Evolutionary conservation across 2,113 vertebrate genomes (phyloP).

Genomic region (Ellobius talpinus): DNA sequence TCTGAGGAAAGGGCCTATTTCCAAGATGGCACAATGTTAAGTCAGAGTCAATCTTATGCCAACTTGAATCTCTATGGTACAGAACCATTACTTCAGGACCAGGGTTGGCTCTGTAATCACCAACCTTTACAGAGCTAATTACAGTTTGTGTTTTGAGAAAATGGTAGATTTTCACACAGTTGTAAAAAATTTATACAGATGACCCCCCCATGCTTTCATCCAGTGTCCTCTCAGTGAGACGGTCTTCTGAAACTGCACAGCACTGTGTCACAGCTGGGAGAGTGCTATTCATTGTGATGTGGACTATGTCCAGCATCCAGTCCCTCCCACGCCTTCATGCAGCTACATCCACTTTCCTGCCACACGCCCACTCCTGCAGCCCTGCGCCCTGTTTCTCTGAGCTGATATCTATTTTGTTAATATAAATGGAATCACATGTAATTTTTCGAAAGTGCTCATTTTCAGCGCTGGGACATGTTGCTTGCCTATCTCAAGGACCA

Average conservation of each 20-base stretch:
- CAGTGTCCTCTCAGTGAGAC: neutral
- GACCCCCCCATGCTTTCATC: neutral
- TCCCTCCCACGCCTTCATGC: neutral
- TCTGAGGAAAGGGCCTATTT: neutral
- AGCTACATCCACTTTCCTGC: neutral
- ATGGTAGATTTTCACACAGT: neutral
- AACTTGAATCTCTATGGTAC: neutral
- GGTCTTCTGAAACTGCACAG: neutral
- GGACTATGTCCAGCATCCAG: neutral
- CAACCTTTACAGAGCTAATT: neutral
- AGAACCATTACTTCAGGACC: neutral
- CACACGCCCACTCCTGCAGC: neutral
- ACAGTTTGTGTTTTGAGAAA: slow-evolving; percentile 40
- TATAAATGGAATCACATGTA: neutral
- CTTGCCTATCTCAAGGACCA: neutral
- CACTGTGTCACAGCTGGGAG: neutral
- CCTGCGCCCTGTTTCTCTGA: neutral
- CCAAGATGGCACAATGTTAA: neutral
- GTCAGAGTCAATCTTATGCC: neutral
- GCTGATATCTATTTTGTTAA: neutral
- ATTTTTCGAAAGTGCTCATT: neutral
- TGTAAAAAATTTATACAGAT: neutral
- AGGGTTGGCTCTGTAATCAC: neutral
- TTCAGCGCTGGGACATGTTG: neutral
- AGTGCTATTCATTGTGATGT: no score